phyloP scores from a whole-genome alignment of 1,140 invertebrate genomes.

The Drosophila jambulina region DNA sequence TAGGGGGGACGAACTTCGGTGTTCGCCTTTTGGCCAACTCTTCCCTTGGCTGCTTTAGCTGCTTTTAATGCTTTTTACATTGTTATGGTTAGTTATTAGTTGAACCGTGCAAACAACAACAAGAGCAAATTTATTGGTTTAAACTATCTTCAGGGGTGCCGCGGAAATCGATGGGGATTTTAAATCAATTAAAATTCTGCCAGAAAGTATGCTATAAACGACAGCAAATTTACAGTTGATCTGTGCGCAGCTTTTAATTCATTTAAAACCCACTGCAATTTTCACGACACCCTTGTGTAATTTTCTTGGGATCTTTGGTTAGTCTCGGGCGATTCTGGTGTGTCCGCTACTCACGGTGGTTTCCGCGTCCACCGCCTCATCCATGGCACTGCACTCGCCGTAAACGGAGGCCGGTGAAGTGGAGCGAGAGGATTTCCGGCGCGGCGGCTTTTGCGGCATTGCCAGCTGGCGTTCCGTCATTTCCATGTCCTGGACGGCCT shows the following conservation, averaged over 20 bases:
- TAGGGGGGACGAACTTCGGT: constrained; percentile 24
- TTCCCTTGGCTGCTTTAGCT: constrained; percentile 36
- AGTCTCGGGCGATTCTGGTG: constrained; percentile 34
- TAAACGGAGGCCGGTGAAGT: constrained; percentile 69
- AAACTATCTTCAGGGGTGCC: constrained; percentile 3
- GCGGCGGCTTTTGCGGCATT: constrained; percentile 75
- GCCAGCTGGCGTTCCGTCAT: constrained; percentile 51
- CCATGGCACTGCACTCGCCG: constrained; percentile 35
- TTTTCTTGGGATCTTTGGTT: constrained; percentile 22
- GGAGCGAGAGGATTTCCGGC: constrained; percentile 74
- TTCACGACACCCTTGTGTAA: not conserved
- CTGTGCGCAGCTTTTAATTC: too few species aligned
- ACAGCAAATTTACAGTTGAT: not conserved
- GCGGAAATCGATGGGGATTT: not conserved
- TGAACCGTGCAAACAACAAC: constrained; percentile 57
- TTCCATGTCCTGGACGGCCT: constrained; percentile 37
- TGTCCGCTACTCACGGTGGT: constrained; percentile 67
- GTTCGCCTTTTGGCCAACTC: constrained; percentile 44
- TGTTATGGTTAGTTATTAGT: constrained; percentile 60
- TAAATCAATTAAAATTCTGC: not conserved
- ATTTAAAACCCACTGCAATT: not conserved
- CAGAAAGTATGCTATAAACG: not conserved
- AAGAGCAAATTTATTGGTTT: constrained; percentile 14
- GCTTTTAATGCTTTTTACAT: constrained; percentile 47
- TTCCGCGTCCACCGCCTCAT: constrained; percentile 27